Percentiles rank a stretch among this genome's conserved stretches.
Conservation (phyloP, 2,797 vertebrate species). For the Meda fulgida region DNA sequence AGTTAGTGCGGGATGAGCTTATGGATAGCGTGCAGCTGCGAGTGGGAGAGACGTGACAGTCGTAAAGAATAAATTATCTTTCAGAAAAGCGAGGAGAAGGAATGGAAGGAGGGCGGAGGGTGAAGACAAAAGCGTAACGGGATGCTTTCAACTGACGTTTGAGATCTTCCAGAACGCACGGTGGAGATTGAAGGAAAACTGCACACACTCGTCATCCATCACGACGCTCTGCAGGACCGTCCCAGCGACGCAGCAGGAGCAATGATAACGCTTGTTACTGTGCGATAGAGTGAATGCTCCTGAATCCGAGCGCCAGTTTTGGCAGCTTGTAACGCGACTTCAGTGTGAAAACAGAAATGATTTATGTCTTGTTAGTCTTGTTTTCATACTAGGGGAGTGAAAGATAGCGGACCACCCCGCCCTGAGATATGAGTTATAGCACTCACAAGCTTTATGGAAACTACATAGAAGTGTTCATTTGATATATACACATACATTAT, state of each 20-base stretch:
- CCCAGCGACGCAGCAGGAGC: constrained; percentile 61
- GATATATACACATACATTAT: too few relatives aligned
- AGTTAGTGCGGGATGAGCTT: constrained; percentile 59
- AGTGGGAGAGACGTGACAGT: constrained; percentile 55
- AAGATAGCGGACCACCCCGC: constrained; percentile 35
- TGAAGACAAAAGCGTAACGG: constrained; percentile 67
- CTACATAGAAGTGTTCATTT: background rate
- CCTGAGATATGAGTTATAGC: constrained; percentile 12
- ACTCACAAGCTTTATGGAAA: background rate
- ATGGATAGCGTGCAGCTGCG: constrained; percentile 66
- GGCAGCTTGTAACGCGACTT: constrained; percentile 22
- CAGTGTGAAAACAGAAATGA: constrained; percentile 14
- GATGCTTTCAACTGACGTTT: constrained; percentile 64
- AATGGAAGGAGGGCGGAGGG: constrained; percentile 50
- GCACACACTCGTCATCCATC: constrained; percentile 56
- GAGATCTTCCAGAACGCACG: constrained; percentile 73
- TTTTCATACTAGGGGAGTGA: constrained; percentile 33
- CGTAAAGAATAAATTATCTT: constrained; percentile 66
- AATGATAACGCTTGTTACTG: constrained; percentile 67
- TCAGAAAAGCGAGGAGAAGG: constrained; percentile 59
- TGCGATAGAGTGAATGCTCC: constrained; percentile 55
- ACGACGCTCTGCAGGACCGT: constrained; percentile 51
- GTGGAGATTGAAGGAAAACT: constrained; percentile 60
- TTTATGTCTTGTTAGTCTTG: constrained; percentile 18
- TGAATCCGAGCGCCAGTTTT: constrained; percentile 39